These are phyloP conservation scores for Phortica variegata DNA, from an alignment of 1,140 invertebrate genomes.

Conservation along the genomic window DNA sequence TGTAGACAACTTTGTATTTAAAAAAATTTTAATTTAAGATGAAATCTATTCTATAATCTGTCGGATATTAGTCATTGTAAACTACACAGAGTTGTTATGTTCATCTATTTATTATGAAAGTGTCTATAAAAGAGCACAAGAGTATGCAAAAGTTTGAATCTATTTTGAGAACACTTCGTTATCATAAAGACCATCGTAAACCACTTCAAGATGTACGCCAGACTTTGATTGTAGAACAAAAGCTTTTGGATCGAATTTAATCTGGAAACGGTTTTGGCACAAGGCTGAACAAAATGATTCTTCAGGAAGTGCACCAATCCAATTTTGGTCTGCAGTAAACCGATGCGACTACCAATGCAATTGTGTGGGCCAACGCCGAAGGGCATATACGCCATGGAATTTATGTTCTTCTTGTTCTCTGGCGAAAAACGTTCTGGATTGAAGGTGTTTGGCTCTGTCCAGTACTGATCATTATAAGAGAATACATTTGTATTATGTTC, in stretches of 20 bases:
- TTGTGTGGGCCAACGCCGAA: slow-evolving; percentile 77
- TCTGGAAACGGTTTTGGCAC: slow-evolving; percentile 25
- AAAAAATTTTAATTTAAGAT: background rate
- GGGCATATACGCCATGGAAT: slow-evolving; percentile 66
- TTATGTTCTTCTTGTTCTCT: slow-evolving; percentile 55
- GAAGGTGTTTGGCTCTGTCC: slow-evolving; percentile 67
- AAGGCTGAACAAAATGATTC: slow-evolving; percentile 32
- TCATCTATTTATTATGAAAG: too few relatives aligned
- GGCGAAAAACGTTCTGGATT: slow-evolving; percentile 66
- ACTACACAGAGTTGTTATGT: too few relatives aligned
- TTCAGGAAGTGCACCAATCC: slow-evolving; percentile 45
- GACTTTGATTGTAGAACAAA: slow-evolving; percentile 30
- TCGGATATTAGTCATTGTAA: too few relatives aligned
- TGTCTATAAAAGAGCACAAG: too few relatives aligned
- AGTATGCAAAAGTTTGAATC: too few relatives aligned
- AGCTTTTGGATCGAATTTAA: slow-evolving; percentile 34
- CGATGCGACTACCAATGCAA: slow-evolving; percentile 68
- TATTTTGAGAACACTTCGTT: background rate
- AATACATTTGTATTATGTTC: slow-evolving; percentile 48
- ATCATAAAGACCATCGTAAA: slow-evolving; percentile 39
- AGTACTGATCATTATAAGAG: too few relatives aligned
- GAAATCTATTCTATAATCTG: too few relatives aligned
- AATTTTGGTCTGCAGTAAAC: slow-evolving; percentile 42
- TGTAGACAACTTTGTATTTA: too few relatives aligned
- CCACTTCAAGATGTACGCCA: slow-evolving; percentile 33